Evolutionary conservation across 1,140 invertebrate genomes (phyloP).

Genomic region (Anagrus nilaparvatae): DNA sequence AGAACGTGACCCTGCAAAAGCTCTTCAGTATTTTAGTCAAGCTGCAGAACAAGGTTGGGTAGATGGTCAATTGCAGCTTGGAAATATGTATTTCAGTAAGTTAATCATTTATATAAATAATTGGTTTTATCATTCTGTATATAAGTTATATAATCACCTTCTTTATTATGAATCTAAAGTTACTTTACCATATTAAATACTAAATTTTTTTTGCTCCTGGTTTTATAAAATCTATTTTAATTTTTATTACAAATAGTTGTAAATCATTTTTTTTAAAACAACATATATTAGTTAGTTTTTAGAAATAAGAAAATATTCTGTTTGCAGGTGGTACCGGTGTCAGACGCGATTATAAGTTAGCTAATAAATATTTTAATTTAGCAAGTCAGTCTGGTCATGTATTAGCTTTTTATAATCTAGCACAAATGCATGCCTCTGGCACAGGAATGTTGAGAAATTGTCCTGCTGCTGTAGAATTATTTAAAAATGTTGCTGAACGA

Average conservation of each 20-base stretch:
- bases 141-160: too few relatives aligned
- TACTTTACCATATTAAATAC: too few relatives aligned
- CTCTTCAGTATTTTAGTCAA: slow-evolving; percentile 85
- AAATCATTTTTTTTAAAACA: too few relatives aligned
- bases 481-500: slow-evolving; percentile 95
- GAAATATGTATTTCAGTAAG: slow-evolving; percentile 96
- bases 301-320: slow-evolving; percentile 14
- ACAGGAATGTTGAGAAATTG: slow-evolving; percentile 88
- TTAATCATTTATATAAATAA: too few relatives aligned
- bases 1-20: slow-evolving; percentile 81
- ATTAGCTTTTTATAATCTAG: slow-evolving; percentile 91
- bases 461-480: slow-evolving; percentile 83
- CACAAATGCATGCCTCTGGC: slow-evolving; percentile 97
- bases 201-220: too few relatives aligned
- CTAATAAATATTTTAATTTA: slow-evolving; percentile 94
- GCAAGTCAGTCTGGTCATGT: slow-evolving; percentile 97
- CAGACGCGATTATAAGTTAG: slow-evolving; percentile 82
- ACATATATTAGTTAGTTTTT: too few relatives aligned
- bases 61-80: slow-evolving; percentile 93
- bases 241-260: too few relatives aligned
- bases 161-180: too few relatives aligned
- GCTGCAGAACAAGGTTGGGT: slow-evolving; percentile 91
- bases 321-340: slow-evolving; percentile 81
- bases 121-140: too few relatives aligned
- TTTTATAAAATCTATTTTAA: too few relatives aligned